Evolutionary conservation across 1,140 invertebrate genomes (phyloP).

Genomic region (Pseudomyrmex sp.): DNA sequence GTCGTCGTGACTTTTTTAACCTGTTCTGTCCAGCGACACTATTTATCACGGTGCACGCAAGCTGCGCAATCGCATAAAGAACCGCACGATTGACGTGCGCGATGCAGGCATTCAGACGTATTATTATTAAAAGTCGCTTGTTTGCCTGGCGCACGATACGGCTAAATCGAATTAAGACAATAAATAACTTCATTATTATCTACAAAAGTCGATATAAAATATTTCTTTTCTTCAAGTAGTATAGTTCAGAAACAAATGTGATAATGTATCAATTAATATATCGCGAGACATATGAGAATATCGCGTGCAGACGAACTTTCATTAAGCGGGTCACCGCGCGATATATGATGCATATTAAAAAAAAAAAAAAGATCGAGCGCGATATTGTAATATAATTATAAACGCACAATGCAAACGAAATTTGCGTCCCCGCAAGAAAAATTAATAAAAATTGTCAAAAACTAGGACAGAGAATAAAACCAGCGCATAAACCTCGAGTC

Average conservation of each 20-base stretch:
- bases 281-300: slow-evolving; percentile 19
- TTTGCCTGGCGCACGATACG: background rate
- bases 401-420: slow-evolving; percentile 38
- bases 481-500: background rate
- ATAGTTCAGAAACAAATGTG: background rate
- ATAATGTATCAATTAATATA: slow-evolving; percentile 33
- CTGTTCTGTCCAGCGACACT: slow-evolving; percentile 28
- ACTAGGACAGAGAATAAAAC: background rate
- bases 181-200: background rate
- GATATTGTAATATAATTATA: slow-evolving; percentile 16
- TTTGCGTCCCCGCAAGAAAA: background rate
- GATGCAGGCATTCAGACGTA: slow-evolving; percentile 43
- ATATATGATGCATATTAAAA: slow-evolving; percentile 41
- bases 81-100: slow-evolving; percentile 49
- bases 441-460: background rate
- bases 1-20: slow-evolving; percentile 58
- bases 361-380: background rate
- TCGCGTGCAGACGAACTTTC: slow-evolving; percentile 40
- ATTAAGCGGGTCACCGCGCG: slow-evolving; percentile 26
- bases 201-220: background rate
- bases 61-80: slow-evolving; percentile 67
- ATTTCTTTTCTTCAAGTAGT: background rate
- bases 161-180: background rate
- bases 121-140: slow-evolving; percentile 47
- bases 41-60: slow-evolving; percentile 66